These are phyloP conservation scores for Danio kyathit DNA, from an alignment of 2,797 vertebrate species.

Conservation along the genomic window DNA sequence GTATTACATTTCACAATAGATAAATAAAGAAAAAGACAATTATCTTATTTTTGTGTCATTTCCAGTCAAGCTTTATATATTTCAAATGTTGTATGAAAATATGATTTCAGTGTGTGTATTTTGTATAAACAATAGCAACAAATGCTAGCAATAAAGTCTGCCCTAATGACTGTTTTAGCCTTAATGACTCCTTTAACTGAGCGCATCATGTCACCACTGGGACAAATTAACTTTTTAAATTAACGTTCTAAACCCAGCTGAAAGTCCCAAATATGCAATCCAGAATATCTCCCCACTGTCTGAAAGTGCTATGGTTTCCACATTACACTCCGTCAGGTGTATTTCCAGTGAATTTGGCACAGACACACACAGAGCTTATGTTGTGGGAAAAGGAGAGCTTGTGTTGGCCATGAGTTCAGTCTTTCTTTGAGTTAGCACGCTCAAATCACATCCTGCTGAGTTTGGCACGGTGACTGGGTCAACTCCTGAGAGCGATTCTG, in stretches of 20 bases:
- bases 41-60: background rate
- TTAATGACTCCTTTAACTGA: constrained; percentile 6
- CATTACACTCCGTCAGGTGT: constrained; percentile 54
- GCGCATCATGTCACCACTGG: constrained; percentile 8
- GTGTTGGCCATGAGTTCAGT: constrained; percentile 41
- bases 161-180: background rate
- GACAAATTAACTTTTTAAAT: constrained; percentile 1
- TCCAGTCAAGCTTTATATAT: background rate
- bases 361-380: constrained; percentile 5
- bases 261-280: background rate
- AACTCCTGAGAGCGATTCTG: constrained; percentile 51
- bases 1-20: background rate
- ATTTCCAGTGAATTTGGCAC: constrained; percentile 48
- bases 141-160: background rate
- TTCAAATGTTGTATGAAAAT: background rate
- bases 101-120: background rate
- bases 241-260: constrained; percentile 4
- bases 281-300: constrained; percentile 25
- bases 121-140: background rate
- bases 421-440: constrained; percentile 33
- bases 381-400: constrained; percentile 45
- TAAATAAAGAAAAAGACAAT: too few species aligned
- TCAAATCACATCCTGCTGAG: constrained; percentile 49
- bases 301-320: constrained; percentile 36
- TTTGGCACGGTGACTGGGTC: constrained; percentile 38